Conservation (phyloP, 1,140 invertebrate species). For the Drosophila ohnishii region DNA sequence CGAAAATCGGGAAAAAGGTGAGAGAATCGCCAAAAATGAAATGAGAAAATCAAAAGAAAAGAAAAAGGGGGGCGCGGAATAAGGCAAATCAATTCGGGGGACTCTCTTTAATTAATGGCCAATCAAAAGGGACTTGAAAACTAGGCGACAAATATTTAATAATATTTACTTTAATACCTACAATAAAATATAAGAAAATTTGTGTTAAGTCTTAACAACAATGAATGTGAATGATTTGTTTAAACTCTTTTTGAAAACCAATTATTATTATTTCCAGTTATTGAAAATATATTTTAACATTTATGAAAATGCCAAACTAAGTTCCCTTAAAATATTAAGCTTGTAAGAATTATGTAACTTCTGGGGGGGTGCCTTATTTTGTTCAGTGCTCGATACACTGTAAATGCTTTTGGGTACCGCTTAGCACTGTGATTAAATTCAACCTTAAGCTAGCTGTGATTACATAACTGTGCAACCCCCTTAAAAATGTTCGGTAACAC, state of each 20-base stretch:
- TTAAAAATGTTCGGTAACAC: constrained; percentile 29
- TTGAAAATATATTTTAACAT: neutral
- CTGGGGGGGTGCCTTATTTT: neutral
- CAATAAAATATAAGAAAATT: neutral
- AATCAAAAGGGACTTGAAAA: constrained; percentile 5
- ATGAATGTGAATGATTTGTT: neutral
- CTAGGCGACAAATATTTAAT: neutral
- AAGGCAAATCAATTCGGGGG: neutral
- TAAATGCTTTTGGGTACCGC: constrained; percentile 31
- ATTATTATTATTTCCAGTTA: neutral
- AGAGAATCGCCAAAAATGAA: constrained; percentile 18
- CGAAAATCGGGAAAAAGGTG: constrained; percentile 11
- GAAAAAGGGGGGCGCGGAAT: neutral
- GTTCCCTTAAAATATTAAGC: neutral
- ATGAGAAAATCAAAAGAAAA: constrained; percentile 29
- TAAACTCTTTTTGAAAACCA: neutral
- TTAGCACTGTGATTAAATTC: constrained; percentile 7
- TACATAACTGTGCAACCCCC: constrained; percentile 31
- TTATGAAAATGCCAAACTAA: neutral
- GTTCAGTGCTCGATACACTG: constrained; percentile 21
- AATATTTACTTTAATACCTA: neutral
- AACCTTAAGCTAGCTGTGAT: constrained; percentile 23
- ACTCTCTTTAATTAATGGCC: constrained; percentile 14
- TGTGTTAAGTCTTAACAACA: neutral
- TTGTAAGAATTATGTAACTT: neutral